Evolutionary conservation across 2,797 vertebrate species (phyloP).

Genomic region (Darevskia nairensis): DNA sequence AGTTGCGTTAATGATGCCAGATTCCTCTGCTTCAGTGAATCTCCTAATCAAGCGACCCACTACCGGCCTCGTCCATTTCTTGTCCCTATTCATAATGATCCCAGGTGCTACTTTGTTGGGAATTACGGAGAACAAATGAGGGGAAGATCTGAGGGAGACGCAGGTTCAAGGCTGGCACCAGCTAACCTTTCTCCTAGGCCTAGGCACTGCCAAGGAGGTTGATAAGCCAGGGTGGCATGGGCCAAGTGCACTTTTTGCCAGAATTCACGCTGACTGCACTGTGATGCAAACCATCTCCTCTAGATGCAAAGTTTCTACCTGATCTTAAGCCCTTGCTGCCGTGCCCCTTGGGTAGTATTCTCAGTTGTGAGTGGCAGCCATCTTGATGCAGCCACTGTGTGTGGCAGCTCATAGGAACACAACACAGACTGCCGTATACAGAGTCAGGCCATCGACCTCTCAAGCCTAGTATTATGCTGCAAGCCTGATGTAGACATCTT

Average conservation of each 20-base stretch:
- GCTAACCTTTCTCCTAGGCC: not conserved
- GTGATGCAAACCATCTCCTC: not conserved
- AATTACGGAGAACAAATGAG: fast-evolving
- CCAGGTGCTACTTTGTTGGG: constrained; percentile 22
- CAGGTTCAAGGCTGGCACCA: not conserved
- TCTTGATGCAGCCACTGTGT: not conserved
- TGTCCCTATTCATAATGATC: not conserved
- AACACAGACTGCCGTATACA: not conserved
- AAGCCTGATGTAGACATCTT: not conserved
- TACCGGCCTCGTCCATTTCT: constrained; percentile 12
- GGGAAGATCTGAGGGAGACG: not conserved
- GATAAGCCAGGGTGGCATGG: not conserved
- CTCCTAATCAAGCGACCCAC: not conserved
- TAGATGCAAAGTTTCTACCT: not conserved
- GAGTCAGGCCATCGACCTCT: not conserved
- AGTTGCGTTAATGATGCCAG: not conserved
- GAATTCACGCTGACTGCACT: not conserved
- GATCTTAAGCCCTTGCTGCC: not conserved
- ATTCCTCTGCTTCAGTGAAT: not conserved
- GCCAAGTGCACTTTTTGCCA: not conserved
- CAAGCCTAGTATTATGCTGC: not conserved
- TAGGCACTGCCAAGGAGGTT: not conserved
- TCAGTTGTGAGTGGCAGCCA: not conserved
- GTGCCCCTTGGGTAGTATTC: not conserved
- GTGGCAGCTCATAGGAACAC: too few relatives aligned